A percentile compares a stretch with the other conserved stretches of the same genome.
phyloP scores from a whole-genome alignment of 2,797 vertebrate genomes.

The Peromyscus aztecus region DNA sequence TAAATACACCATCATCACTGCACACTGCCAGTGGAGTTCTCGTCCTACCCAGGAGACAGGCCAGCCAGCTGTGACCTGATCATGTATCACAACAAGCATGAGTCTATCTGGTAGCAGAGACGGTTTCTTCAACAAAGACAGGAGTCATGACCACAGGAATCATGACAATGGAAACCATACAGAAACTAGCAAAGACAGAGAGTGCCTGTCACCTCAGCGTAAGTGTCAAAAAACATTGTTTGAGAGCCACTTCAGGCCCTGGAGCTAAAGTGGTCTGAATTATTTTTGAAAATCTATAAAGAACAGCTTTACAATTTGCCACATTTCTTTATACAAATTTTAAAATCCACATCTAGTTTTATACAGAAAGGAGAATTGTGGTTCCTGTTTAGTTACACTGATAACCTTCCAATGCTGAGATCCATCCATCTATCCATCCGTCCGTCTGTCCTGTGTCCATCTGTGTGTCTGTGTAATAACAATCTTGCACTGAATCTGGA shows the following conservation, averaged over 20 bases:
- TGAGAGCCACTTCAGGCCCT: constrained; percentile 10
- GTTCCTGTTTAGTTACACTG: constrained; percentile 57
- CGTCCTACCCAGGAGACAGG: constrained; percentile 85
- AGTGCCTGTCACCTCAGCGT: constrained; percentile 88
- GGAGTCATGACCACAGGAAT: constrained; percentile 87
- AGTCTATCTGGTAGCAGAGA: constrained; percentile 85
- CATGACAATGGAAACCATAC: constrained; percentile 87
- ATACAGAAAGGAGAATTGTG: constrained; percentile 52
- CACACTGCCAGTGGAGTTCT: constrained; percentile 81
- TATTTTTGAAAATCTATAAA: constrained; percentile 48
- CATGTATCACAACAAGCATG: constrained; percentile 47
- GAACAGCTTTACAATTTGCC: constrained; percentile 40
- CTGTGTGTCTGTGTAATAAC: background rate
- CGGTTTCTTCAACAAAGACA: constrained; percentile 88
- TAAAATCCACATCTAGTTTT: constrained; percentile 17
- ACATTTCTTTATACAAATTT: constrained; percentile 70
- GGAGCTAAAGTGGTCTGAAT: constrained; percentile 3
- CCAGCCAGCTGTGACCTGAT: constrained; percentile 85
- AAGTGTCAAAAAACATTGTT: background rate
- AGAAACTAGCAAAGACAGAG: constrained; percentile 88
- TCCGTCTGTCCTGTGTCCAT: no score
- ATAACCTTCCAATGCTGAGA: background rate
- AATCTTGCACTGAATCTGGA: background rate
- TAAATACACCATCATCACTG: constrained; percentile 48
- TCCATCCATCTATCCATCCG: background rate